Conservation (phyloP, 2,113 vertebrate species). For the Falcunculus frontatus region DNA sequence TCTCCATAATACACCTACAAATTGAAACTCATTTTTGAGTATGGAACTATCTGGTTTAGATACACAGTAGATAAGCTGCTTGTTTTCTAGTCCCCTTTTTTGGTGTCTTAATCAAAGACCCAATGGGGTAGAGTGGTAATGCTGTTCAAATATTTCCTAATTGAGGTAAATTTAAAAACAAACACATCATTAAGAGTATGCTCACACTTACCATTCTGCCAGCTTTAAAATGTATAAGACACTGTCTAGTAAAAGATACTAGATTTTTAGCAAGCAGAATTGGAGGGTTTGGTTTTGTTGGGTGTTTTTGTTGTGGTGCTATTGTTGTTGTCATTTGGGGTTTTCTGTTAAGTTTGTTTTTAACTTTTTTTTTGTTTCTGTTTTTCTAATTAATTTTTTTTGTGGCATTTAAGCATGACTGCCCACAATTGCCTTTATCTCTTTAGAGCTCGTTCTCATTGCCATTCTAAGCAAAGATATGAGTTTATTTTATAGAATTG, state of each 20-base stretch:
- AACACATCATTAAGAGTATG: neutral
- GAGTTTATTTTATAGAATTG: neutral
- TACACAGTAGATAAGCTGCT: neutral
- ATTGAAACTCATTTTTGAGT: neutral
- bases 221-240: neutral
- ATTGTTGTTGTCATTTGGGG: neutral
- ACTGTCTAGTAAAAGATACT: neutral
- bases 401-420: neutral
- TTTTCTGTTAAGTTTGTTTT: neutral
- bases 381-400: neutral
- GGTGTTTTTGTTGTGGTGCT: neutral
- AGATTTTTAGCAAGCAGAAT: neutral
- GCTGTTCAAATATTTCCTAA: neutral
- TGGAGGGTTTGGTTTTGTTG: neutral
- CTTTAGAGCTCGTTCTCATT: neutral
- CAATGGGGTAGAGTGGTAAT: neutral
- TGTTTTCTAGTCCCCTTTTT: neutral
- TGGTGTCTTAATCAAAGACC: neutral
- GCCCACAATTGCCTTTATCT: neutral
- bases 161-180: neutral
- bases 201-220: neutral
- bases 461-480: neutral
- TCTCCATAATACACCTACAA: neutral
- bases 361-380: neutral
- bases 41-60: accelerated